These are phyloP conservation scores for Aplochiton taeniatus DNA, from an alignment of 2,797 vertebrate species.

Conservation along the genomic window DNA sequence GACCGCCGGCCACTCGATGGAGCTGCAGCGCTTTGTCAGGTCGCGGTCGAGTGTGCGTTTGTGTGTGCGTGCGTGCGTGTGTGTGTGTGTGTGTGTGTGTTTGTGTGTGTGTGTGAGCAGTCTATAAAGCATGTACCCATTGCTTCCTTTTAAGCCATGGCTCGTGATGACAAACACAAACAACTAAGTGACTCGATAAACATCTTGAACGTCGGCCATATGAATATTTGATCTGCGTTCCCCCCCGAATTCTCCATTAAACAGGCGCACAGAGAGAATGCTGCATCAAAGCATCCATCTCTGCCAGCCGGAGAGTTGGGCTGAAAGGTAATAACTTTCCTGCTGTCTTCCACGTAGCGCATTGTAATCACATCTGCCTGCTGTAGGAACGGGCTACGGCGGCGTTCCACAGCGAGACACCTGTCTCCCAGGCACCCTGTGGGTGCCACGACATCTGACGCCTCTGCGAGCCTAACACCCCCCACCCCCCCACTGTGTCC, in stretches of 20 bases:
- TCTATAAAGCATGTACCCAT: background rate
- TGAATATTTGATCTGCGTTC: constrained; percentile 64
- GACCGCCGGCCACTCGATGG: too few relatives aligned
- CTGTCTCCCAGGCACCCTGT: constrained; percentile 50
- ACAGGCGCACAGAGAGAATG: constrained; percentile 43
- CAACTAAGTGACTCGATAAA: constrained; percentile 43
- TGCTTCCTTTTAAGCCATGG: too few relatives aligned
- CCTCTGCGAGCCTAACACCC: constrained; percentile 51
- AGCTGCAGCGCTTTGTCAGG: too few relatives aligned
- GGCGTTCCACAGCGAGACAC: constrained; percentile 49
- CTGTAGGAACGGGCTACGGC: constrained; percentile 29
- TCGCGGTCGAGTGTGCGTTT: background rate
- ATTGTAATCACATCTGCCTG: constrained; percentile 59
- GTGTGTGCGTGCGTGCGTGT: background rate
- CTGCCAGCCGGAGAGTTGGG: constrained; percentile 32
- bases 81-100: background rate
- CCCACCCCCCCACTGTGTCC: constrained; percentile 1
- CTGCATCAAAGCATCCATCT: constrained; percentile 52
- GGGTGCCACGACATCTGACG: constrained; percentile 66
- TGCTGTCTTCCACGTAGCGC: constrained; percentile 51
- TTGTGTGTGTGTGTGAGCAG: too few relatives aligned
- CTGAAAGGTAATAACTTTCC: constrained; percentile 54
- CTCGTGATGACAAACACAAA: constrained; percentile 52
- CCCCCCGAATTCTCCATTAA: constrained; percentile 54
- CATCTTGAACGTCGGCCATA: constrained; percentile 50